These are phyloP conservation scores for Heliconius cydno DNA, from an alignment of 2,888 invertebrate species.

Conservation along the genomic window DNA sequence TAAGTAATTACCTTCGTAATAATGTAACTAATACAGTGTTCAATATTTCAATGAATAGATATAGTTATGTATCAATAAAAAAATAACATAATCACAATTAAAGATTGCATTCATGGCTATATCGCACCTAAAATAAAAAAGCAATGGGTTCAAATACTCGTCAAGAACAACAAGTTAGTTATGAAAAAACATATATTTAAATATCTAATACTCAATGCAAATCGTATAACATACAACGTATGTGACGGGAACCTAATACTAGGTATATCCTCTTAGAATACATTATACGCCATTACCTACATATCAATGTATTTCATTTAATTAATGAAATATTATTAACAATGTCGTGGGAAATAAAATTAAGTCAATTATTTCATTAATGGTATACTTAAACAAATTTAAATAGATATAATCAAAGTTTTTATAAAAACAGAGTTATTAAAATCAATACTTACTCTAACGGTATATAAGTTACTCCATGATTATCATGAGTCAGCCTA, in stretches of 20 bases:
- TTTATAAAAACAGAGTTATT: conserved; percentile 26
- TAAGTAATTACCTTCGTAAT: too few species aligned
- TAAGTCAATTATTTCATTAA: conserved; percentile 11
- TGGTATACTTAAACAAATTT: background rate
- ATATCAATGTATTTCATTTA: background rate
- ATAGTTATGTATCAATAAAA: too few species aligned
- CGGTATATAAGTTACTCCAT: conserved; percentile 48
- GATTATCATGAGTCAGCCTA: conserved; percentile 68
- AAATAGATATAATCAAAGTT: conserved; percentile 13
- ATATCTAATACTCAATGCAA: background rate
- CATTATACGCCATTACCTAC: background rate
- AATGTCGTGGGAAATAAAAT: conserved; percentile 8
- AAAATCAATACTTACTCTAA: conserved; percentile 37
- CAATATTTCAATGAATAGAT: too few species aligned
- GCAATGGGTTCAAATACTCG: background rate
- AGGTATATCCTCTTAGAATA: too few species aligned
- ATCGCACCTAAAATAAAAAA: too few species aligned
- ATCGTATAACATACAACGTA: background rate
- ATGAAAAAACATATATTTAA: background rate
- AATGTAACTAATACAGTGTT: too few species aligned
- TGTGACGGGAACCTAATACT: too few species aligned
- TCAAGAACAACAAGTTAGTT: background rate
- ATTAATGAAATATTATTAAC: background rate
- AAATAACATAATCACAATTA: too few species aligned
- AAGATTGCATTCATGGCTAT: too few species aligned